Evolutionary conservation across 2,797 vertebrate genomes (phyloP), one percentile per base, ranked within the genome.

Genomic region (Perodicticus potto): DNA sequence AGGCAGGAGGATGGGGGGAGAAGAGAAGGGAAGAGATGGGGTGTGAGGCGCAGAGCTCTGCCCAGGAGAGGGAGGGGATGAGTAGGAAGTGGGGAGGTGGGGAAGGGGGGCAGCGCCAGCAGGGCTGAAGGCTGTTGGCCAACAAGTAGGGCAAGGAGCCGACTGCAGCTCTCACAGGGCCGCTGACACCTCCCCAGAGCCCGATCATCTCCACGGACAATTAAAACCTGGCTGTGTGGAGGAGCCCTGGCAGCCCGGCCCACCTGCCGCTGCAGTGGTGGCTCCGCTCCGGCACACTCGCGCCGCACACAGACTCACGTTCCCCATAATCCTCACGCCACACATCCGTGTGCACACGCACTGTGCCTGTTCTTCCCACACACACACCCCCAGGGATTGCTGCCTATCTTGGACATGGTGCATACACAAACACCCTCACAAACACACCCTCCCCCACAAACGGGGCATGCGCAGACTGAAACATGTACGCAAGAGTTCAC

Each of bases 191-290:
- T 97, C 94, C 81, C 95, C 73, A 45, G 96, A 93, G 94, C 76
- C 74, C 61, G 57, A 80, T 94, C 96, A 88, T 88, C 91, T 93
- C 96, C 96, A 92, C 2, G 25, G 96, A 97, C 94, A 85, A 95
- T 97, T 96, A 95, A 94, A 97, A 92, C 43, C 40, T 1, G 25
- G 40, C 93, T 53, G 65, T 93, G 77, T 92, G 4, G 7, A n/a
- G 70, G 37, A 85, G 85, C 53, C 80, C 73, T 22, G 86, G 80
- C 77, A 4, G 63, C 74, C 40, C 0, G 0, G 84, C 90, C 83
- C 80, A 85, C 96, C 93, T 87, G 94, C 94, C 94, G 93, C 83
- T 8, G 72, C 22, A 1, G 49, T 5, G 1, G 59, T 8, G 37
- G 76, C 67, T 80, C 61, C 49, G 2, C 1, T 0, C 67, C 9